Evolutionary conservation across 2,113 vertebrate species (phyloP), one percentile per base, ranked within the genome.

Genomic region (Acinonyx jubatus): DNA sequence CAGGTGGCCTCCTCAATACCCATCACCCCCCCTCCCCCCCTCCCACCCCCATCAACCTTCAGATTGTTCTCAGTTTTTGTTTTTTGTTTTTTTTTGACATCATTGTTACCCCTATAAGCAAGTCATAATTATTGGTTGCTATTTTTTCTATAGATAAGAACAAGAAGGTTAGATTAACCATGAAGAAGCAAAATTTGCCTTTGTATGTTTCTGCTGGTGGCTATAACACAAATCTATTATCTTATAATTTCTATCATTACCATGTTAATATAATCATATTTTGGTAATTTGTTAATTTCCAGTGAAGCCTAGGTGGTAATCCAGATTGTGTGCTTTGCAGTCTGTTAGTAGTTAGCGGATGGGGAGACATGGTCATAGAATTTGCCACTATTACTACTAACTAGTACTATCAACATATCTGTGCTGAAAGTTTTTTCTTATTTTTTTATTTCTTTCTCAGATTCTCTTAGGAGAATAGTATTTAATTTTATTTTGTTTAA

Each of bases 401-500:
- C 31, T 29, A n/a, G 36, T 7, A 63, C 23, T 21, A 33, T 50
- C 29, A 71, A 50, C 5, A 21, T 90, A 63, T 80, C 71, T 97
- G 73, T 83, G n/a, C 38, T 71, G 57, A 69, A 55, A 86, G 21
- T 69, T 52, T 19, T 68, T 78, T 41, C 4, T 4, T 23, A 33
- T 80, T 41, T 41, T 90, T 89, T 84, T 19, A 63, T 82, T 93
- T 83, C 31, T 48, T 68, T 78, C 50, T 96, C 66, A 89, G 78
- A 27, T 89, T 85, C 25, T 74, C 38, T 63, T 73, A 78, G 23
- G 45, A 55, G 33, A 81, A 74, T 21, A 76, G 31, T 61, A 9
- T 79, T 92, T 86, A 52, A 66, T 57, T 92, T 91, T 73, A 41
- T 94, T 87, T 81, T 41, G 71, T 73, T 85, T 74, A 69, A 50